phyloP scores from a whole-genome alignment of 2,888 invertebrate genomes.

The Hermodice carunculata region DNA sequence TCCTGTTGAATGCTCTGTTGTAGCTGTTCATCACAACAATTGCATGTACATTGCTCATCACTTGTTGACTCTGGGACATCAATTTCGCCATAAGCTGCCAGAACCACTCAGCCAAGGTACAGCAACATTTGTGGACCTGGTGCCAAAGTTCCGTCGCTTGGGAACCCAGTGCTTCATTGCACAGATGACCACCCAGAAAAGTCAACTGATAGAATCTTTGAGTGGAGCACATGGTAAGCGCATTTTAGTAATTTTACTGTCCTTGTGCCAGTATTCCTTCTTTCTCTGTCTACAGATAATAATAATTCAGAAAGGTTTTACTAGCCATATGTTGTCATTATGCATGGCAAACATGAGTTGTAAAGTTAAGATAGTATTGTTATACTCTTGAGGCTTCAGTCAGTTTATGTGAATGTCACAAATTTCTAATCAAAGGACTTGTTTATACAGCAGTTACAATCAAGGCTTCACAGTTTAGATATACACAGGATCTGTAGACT shows the following conservation, averaged over 20 bases:
- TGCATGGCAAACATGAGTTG: too few species aligned
- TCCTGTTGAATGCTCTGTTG: background rate
- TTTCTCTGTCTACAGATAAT: too few species aligned
- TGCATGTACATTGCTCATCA: conserved; percentile 88
- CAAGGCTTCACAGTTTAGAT: too few species aligned
- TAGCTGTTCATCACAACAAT: conserved; percentile 80
- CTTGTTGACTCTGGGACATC: conserved; percentile 77
- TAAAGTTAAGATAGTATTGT: too few species aligned
- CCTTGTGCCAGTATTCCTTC: too few species aligned
- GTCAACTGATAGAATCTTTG: conserved; percentile 82
- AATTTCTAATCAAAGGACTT: too few species aligned
- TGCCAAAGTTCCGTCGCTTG: conserved; percentile 77
- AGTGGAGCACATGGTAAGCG: conserved; percentile 77
- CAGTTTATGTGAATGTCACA: too few species aligned
- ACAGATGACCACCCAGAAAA: conserved; percentile 83
- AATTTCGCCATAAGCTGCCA: conserved; percentile 78
- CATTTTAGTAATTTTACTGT: background rate
- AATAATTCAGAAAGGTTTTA: too few species aligned
- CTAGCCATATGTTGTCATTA: too few species aligned
- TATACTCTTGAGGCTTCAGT: too few species aligned
- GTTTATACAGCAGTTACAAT: too few species aligned
- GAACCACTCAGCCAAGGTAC: conserved; percentile 73
- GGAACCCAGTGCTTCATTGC: conserved; percentile 80
- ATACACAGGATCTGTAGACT: too few species aligned
- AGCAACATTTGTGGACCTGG: conserved; percentile 79